phyloP scores from a whole-genome alignment of 2,113 vertebrate species.

The Charina bottae region DNA sequence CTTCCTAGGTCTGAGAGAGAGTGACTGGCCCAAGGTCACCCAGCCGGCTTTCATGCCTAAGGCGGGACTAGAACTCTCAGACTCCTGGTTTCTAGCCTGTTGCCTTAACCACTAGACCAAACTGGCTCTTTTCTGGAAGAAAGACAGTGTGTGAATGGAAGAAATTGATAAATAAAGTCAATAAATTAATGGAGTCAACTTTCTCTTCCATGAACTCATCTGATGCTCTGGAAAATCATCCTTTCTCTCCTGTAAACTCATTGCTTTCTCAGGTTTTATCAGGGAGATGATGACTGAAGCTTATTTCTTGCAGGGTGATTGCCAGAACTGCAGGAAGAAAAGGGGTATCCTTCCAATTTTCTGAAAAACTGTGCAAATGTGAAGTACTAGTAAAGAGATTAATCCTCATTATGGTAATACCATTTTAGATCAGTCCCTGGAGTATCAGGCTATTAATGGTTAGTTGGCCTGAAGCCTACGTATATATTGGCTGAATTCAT shows the following conservation, averaged over 20 bases:
- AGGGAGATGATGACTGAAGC: background rate
- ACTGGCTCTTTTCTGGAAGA: too few species aligned
- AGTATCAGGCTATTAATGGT: background rate
- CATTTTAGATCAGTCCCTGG: background rate
- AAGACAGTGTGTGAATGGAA: too few species aligned
- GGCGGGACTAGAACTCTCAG: too few species aligned
- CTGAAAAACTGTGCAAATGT: background rate
- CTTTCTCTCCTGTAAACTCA: background rate
- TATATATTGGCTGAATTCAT: background rate
- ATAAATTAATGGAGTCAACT: too few species aligned
- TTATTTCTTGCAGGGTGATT: background rate
- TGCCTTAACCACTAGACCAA: too few species aligned
- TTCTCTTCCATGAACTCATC: background rate
- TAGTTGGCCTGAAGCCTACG: background rate
- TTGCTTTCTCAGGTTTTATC: background rate
- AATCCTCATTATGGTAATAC: background rate
- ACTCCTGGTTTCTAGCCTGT: too few species aligned
- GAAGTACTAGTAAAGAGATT: background rate
- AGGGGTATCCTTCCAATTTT: background rate
- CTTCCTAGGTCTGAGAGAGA: too few species aligned
- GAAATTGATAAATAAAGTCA: too few species aligned
- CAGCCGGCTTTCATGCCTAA: too few species aligned
- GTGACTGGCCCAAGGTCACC: too few species aligned
- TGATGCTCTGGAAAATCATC: background rate
- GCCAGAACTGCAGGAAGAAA: background rate